Percentiles rank a stretch among this genome's conserved stretches.
phyloP scores from a whole-genome alignment of 2,888 invertebrate species.

The Chorisops tibialis region DNA sequence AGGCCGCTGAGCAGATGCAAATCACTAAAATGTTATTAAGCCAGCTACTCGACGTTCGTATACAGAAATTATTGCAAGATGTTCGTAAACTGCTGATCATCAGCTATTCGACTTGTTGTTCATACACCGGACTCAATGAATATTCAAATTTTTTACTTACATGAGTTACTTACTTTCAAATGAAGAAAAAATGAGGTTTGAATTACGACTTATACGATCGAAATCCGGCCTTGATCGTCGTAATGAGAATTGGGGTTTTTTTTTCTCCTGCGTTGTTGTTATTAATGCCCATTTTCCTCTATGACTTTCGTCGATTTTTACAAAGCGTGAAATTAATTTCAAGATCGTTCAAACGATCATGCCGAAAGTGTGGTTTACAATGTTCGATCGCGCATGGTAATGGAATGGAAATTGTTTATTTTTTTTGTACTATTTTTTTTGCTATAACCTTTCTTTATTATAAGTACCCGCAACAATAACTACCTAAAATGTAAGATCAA shows the following conservation, averaged over 20 bases:
- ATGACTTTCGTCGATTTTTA: constrained; percentile 19
- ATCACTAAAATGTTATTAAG: constrained; percentile 5
- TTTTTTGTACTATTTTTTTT: not conserved
- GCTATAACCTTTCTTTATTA: constrained; percentile 12
- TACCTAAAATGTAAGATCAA: constrained; percentile 3
- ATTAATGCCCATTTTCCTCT: constrained; percentile 6
- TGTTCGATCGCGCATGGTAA: constrained; percentile 1
- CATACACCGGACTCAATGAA: constrained; percentile 11
- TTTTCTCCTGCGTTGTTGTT: not conserved
- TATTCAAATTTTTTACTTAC: constrained; percentile 21
- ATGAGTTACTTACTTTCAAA: not conserved
- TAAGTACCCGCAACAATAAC: not conserved
- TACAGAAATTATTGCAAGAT: no score
- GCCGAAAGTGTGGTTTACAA: not conserved
- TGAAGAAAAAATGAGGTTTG: not conserved
- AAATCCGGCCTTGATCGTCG: constrained; percentile 9
- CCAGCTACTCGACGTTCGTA: no score
- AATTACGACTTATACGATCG: not conserved
- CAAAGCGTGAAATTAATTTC: constrained; percentile 18
- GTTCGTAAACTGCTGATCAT: no score
- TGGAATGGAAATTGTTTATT: constrained; percentile 20
- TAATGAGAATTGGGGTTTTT: constrained; percentile 13
- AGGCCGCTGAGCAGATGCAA: constrained; percentile 19
- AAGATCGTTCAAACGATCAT: constrained; percentile 17
- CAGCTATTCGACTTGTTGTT: not conserved